phyloP scores from a whole-genome alignment of 2,113 vertebrate genomes.

The Empidonax alnorum region DNA sequence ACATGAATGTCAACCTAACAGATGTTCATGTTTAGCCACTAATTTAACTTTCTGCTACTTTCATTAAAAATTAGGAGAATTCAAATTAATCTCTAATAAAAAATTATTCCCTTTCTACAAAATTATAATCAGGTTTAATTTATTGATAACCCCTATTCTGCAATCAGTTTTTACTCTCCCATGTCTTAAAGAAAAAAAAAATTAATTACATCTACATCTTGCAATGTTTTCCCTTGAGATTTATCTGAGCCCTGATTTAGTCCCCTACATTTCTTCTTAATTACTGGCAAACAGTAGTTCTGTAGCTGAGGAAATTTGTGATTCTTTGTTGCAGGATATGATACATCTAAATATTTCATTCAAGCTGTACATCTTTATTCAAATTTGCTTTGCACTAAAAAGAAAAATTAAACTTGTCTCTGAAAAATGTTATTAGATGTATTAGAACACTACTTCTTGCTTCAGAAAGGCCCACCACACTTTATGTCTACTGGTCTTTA shows the following conservation, averaged over 20 bases:
- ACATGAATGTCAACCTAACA: background rate
- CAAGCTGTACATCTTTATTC: background rate
- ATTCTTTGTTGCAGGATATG: background rate
- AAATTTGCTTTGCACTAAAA: background rate
- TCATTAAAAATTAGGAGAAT: background rate
- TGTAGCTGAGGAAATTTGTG: background rate
- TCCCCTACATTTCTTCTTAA: background rate
- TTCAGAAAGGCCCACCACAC: background rate
- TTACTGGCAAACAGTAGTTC: background rate
- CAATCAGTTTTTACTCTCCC: background rate
- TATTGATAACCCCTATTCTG: background rate
- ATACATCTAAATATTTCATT: background rate
- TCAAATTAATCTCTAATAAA: background rate
- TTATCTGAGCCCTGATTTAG: background rate
- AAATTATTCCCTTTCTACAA: background rate
- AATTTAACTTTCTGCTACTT: background rate
- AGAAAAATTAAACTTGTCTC: background rate
- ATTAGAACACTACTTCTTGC: background rate
- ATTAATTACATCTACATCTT: background rate
- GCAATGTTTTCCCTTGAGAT: background rate
- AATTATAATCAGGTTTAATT: background rate
- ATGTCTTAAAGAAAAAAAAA: background rate
- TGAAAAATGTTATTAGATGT: background rate
- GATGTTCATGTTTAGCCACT: background rate
- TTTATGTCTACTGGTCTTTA: background rate